Evolutionary conservation across 2,888 invertebrate genomes (phyloP).

Genomic region (Acanthoscelides obtectus): DNA sequence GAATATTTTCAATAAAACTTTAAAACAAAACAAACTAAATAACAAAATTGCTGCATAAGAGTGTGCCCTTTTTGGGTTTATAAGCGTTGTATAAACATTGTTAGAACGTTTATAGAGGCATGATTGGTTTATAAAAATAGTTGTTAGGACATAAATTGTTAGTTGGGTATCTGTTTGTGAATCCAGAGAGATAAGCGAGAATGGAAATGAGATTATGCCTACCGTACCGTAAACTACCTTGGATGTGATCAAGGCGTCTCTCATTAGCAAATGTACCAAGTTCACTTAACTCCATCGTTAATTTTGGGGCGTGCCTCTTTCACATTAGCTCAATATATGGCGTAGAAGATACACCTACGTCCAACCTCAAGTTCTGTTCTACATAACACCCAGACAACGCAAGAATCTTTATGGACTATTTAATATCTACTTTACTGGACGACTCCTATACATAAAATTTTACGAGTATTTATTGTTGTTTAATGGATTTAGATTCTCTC

Average conservation of each 20-base stretch:
- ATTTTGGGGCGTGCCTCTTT: background rate
- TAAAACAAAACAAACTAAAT: too few relatives aligned
- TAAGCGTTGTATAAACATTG: too few relatives aligned
- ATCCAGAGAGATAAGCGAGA: background rate
- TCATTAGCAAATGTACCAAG: background rate
- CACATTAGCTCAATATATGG: background rate
- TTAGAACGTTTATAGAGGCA: too few relatives aligned
- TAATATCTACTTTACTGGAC: conserved; percentile 9
- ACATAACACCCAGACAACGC: conserved; percentile 6
- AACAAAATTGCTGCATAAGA: too few relatives aligned
- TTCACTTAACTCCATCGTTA: background rate
- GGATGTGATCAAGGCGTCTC: background rate
- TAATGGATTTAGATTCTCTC: conserved; percentile 1
- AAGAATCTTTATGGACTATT: conserved; percentile 11
- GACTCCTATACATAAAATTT: conserved; percentile 10
- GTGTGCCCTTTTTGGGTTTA: too few relatives aligned
- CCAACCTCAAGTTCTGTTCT: background rate
- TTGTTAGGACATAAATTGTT: too few relatives aligned
- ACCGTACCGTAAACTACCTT: background rate
- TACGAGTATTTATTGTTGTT: conserved; percentile 6
- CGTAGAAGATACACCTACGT: background rate
- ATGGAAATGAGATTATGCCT: too few relatives aligned
- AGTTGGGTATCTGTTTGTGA: too few relatives aligned
- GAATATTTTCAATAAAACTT: too few relatives aligned
- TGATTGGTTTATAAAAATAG: too few relatives aligned